Evolutionary conservation across 1,140 invertebrate species (phyloP).

Genomic region (Scaptomyza montana): DNA sequence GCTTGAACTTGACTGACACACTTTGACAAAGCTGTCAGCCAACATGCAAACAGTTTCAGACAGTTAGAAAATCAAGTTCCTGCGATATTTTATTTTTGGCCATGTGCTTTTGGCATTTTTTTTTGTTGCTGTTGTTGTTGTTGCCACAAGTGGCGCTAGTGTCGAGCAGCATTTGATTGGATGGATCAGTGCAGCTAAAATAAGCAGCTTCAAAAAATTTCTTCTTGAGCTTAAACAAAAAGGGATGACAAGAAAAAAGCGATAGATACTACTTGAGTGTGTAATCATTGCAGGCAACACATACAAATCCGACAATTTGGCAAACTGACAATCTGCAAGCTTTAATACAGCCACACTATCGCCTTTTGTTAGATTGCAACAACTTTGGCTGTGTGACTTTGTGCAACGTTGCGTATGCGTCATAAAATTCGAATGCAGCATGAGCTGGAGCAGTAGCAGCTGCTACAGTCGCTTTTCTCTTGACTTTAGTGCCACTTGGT

Average conservation of each 20-base stretch:
- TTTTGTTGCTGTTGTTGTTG: slow-evolving; percentile 17
- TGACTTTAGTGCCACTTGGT: slow-evolving; percentile 58
- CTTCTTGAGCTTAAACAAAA: not conserved
- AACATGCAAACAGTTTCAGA: slow-evolving; percentile 51
- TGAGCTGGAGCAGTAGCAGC: slow-evolving; percentile 31
- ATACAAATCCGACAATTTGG: slow-evolving; percentile 47
- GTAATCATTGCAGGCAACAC: slow-evolving; percentile 33
- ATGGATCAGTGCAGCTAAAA: slow-evolving; percentile 43
- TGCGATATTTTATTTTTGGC: slow-evolving; percentile 42
- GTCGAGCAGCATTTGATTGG: slow-evolving; percentile 59
- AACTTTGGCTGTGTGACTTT: slow-evolving; percentile 32
- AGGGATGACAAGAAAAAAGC: not conserved
- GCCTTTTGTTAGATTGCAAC: slow-evolving; percentile 24
- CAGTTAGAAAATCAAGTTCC: slow-evolving; percentile 39
- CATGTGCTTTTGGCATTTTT: slow-evolving; percentile 46
- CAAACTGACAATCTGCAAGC: slow-evolving; percentile 28
- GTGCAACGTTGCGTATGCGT: slow-evolving; percentile 72
- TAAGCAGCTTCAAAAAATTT: slow-evolving; percentile 35
- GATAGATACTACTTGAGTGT: slow-evolving; percentile 20
- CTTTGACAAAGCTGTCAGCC: slow-evolving; percentile 74
- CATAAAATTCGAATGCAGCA: slow-evolving; percentile 54
- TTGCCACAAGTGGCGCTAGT: slow-evolving; percentile 44
- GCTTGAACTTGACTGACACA: slow-evolving; percentile 69
- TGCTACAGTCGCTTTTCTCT: slow-evolving; percentile 42
- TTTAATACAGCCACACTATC: slow-evolving; percentile 41